phyloP scores from a whole-genome alignment of 2,888 invertebrate genomes.

The Leptinotarsa tumamoca region DNA sequence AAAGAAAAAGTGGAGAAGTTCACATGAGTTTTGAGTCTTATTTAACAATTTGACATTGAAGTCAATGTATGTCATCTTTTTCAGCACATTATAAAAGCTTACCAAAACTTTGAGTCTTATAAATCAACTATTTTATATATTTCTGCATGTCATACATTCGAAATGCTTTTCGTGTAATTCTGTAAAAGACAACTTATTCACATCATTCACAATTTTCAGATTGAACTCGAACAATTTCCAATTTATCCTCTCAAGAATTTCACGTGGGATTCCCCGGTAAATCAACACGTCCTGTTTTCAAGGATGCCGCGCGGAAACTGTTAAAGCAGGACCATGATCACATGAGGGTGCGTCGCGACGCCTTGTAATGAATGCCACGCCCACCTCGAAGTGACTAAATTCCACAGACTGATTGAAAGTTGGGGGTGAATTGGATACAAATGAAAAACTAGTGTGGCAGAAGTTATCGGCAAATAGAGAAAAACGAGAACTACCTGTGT shows the following conservation, averaged over 20 bases:
- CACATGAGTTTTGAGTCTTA: too few relatives aligned
- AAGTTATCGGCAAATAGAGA: too few relatives aligned
- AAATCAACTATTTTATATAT: too few relatives aligned
- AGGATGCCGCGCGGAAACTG: slow-evolving; percentile 26
- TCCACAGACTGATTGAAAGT: background rate
- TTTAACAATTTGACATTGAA: too few relatives aligned
- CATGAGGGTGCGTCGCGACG: slow-evolving; percentile 25
- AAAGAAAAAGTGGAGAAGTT: too few relatives aligned
- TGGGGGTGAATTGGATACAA: background rate
- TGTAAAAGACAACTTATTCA: background rate
- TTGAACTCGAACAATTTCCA: background rate
- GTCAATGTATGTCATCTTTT: too few relatives aligned
- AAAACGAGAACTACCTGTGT: too few relatives aligned
- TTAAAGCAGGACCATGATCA: slow-evolving; percentile 19
- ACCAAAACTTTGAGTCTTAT: too few relatives aligned
- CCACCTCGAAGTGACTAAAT: background rate
- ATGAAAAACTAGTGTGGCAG: too few relatives aligned
- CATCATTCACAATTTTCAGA: background rate
- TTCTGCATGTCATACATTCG: too few relatives aligned
- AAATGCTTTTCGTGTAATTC: too few relatives aligned
- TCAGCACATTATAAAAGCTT: too few relatives aligned
- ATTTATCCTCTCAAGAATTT: background rate
- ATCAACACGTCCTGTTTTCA: slow-evolving; percentile 14
- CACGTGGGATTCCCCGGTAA: background rate
- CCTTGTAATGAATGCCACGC: slow-evolving; percentile 11